Percentiles rank a stretch among this genome's conserved stretches.
These are phyloP conservation scores for Indri indri DNA, from an alignment of 2,113 vertebrate species.

Conservation along the genomic window DNA sequence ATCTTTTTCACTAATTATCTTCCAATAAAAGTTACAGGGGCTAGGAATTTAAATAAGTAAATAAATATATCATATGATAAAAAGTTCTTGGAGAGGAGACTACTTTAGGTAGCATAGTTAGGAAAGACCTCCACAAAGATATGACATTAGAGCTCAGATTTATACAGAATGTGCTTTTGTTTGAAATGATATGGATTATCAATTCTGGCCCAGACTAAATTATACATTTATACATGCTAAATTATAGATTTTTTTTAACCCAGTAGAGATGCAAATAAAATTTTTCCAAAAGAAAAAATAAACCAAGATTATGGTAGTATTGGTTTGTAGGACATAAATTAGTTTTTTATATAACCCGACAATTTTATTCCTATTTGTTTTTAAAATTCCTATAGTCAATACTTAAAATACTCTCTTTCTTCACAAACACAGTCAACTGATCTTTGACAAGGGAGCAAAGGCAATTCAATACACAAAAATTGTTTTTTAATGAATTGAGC, in stretches of 20 bases:
- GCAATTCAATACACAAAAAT: not conserved
- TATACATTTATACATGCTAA: not conserved
- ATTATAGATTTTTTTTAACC: not conserved
- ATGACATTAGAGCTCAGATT: not conserved
- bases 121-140: not conserved
- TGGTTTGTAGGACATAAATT: not conserved
- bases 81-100: not conserved
- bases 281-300: not conserved
- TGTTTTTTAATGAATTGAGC: not conserved
- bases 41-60: not conserved
- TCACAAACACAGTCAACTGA: not conserved
- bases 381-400: not conserved
- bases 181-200: not conserved
- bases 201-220: not conserved
- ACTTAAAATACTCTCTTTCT: not conserved
- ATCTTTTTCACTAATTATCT: not conserved
- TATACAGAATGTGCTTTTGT: not conserved
- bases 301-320: not conserved
- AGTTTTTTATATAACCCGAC: not conserved
- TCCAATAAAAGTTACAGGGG: not conserved
- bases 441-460: not conserved
- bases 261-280: not conserved
- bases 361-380: not conserved
- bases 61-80: not conserved
- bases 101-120: not conserved